phyloP scores from a whole-genome alignment of 2,113 vertebrate species.

The Equus quagga region DNA sequence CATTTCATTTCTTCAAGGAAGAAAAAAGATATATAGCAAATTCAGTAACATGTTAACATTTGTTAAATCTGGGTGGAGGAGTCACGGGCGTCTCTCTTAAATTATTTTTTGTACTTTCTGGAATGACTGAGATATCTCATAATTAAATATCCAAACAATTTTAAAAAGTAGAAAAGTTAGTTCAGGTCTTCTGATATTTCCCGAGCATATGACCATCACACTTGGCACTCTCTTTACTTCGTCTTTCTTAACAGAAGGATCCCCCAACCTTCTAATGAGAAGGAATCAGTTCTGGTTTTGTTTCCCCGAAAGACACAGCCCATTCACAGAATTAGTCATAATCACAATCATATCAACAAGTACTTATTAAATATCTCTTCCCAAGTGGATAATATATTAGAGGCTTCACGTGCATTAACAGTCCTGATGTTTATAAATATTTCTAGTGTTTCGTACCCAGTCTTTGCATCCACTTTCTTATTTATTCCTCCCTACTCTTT shows the following conservation, averaged over 20 bases:
- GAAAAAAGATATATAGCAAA: not conserved
- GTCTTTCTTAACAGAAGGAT: not conserved
- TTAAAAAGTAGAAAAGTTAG: not conserved
- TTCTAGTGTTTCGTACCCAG: not conserved
- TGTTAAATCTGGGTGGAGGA: constrained; percentile 18
- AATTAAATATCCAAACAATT: constrained; percentile 15
- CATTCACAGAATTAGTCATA: not conserved
- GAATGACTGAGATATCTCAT: not conserved
- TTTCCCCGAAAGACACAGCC: not conserved
- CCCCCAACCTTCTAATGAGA: not conserved
- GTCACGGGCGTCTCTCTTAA: not conserved
- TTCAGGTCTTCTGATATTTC: not conserved
- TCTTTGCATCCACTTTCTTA: not conserved
- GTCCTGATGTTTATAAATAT: not conserved
- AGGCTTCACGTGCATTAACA: not conserved
- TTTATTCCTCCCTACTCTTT: not conserved
- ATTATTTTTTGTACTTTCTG: not conserved
- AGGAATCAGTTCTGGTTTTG: not conserved
- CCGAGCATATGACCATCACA: not conserved
- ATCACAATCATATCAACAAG: not conserved
- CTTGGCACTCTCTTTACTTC: not conserved
- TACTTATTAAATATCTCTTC: not conserved
- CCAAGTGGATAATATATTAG: not conserved
- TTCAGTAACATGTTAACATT: not conserved
- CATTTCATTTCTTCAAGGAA: constrained; percentile 27